Evolutionary conservation across 2,113 vertebrate genomes (phyloP), one percentile per base, ranked within the genome.

Genomic region (Festucalex cinctus): DNA sequence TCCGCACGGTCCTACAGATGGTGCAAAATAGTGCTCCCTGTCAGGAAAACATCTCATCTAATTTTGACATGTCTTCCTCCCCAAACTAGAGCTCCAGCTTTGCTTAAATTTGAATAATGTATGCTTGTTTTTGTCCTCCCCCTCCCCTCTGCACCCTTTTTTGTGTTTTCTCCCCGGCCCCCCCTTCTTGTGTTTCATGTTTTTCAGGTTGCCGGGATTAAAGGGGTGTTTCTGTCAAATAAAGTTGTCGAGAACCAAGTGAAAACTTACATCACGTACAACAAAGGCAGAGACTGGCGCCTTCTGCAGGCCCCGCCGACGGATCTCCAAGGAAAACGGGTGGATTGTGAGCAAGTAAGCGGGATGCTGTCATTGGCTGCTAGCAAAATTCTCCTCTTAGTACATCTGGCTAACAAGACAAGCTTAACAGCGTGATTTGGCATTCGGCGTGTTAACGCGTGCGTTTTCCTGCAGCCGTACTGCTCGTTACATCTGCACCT

Each of bases 211-310:
- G 95, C 95, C 73, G 96, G 96, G 90, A 96, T 98, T 93, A 98
- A 98, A 91, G 96, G 96, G 87, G 95, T 98, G 92, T 96, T 98
- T 95, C 94, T 98, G 93, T 95, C 95, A 90, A 98, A 98, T 92
- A 97, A 96, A 94, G 95, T 95, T 93, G 93, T 93, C 85, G 94
- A 96, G 88, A 95, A 92, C 90, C 93, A 96, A 93, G 95, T 96
- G 86, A 97, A 95, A 92, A 97, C 96, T 78, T 96, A 95, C 88
- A 97, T 98, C 91, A 96, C 96, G 0, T 98, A 97, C 91, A 98
- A 97, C 87, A 97, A 98, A 90, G 96, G 96, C 32, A 91, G 94
- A 93, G 95, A 97, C 88, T 98, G 96, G 96, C 93, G 77, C 74
- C 91, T 98, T 84, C 91, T 98, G 57, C 94, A 93, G 91, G 96